A percentile compares a stretch with the other conserved stretches of the same genome.
These are phyloP conservation scores for Muntiacus reevesi DNA, from an alignment of 2,113 vertebrate species.

Conservation along the genomic window DNA sequence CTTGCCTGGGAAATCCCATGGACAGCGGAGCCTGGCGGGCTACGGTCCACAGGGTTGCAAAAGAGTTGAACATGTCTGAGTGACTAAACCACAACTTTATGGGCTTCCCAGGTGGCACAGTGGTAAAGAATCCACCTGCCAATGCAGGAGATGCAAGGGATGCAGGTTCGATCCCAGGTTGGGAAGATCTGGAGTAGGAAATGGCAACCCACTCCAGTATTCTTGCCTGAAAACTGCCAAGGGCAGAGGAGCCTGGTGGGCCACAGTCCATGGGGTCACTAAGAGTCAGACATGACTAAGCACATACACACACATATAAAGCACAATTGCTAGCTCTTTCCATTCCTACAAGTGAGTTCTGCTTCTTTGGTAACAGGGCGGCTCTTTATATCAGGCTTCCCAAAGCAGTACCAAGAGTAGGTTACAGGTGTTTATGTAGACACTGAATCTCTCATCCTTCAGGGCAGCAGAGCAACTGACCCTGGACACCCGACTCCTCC, in stretches of 20 bases:
- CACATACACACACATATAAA: not conserved
- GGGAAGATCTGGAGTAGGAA: not conserved
- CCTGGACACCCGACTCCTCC: too few relatives aligned
- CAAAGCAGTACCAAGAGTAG: not conserved
- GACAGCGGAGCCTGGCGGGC: rapidly evolving
- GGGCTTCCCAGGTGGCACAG: not conserved
- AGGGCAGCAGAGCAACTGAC: not conserved
- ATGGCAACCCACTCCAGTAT: not conserved
- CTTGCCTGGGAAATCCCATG: not conserved
- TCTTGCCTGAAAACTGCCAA: not conserved
- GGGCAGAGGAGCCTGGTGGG: not conserved
- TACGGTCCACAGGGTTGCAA: not conserved
- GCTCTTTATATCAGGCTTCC: not conserved
- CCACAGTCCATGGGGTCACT: not conserved
- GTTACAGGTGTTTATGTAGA: not conserved
- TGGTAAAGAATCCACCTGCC: not conserved
- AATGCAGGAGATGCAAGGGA: not conserved
- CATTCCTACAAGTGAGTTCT: not conserved
- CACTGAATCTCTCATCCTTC: not conserved
- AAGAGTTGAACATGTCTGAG: not conserved
- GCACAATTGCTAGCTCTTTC: not conserved
- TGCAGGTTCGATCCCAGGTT: not conserved
- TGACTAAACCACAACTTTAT: not conserved
- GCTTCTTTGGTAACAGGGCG: not conserved
- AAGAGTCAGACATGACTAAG: not conserved